These are phyloP conservation scores for Spisula solida DNA, from an alignment of 2,888 invertebrate species.

Conservation along the genomic window DNA sequence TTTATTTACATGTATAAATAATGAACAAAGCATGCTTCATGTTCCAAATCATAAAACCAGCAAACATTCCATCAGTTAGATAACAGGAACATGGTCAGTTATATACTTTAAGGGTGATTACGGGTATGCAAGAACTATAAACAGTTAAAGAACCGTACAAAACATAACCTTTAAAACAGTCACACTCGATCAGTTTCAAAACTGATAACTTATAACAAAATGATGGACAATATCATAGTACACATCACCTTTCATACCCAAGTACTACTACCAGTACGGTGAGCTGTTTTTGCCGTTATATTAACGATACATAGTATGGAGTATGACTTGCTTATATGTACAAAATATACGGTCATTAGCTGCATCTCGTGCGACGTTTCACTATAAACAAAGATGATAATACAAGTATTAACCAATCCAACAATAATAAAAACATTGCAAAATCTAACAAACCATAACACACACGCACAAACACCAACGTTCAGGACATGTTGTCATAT, in stretches of 20 bases:
- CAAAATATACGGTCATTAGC: background rate
- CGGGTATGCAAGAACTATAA: background rate
- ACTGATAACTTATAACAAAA: slow-evolving; percentile 2
- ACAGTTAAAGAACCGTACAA: background rate
- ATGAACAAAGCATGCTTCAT: too few relatives aligned
- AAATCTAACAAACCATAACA: background rate
- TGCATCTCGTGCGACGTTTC: background rate
- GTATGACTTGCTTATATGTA: background rate
- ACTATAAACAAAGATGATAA: background rate
- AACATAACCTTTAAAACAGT: background rate
- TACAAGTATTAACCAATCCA: background rate
- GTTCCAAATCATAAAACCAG: too few relatives aligned
- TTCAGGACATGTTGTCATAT: background rate
- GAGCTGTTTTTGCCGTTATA: background rate
- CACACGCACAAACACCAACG: background rate
- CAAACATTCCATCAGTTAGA: too few relatives aligned
- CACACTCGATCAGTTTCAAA: background rate
- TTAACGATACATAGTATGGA: background rate
- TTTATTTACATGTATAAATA: too few relatives aligned
- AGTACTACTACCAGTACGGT: background rate
- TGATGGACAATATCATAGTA: background rate
- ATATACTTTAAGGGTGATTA: background rate
- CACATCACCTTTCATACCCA: background rate
- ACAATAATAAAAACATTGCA: background rate
- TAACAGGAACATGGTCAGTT: background rate